Evolutionary conservation across 2,797 vertebrate species (phyloP), one percentile per base, ranked within the genome.

Genomic region (Limosa lapponica): DNA sequence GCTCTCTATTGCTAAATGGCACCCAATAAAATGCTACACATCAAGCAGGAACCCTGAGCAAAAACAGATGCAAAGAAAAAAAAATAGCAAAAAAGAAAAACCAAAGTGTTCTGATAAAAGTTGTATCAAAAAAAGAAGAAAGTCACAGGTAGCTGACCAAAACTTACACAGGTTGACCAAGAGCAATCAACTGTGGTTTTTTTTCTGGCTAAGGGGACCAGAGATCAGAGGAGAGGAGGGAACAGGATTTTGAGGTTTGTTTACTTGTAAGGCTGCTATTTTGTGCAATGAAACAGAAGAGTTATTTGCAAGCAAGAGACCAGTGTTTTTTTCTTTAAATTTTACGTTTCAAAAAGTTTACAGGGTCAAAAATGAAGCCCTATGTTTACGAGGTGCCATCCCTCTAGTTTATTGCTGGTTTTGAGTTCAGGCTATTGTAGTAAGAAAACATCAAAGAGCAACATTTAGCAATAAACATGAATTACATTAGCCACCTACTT

Each of bases 381-480:
- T 79, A 0, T 48, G 44, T 91, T 93, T 91, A 94, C 34, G 69
- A 96, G 49, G 65, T 96, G 52, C 44, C 69, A 90, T 51, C 55
- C 64, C 43, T 93, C 62, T 51, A 67, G 66, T 84, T 96, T 93
- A 95, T 80, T 89, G 83, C 65, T 90, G 70, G 24, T 78, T 94
- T 93, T 69, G 49, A 89, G 32, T 92, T 82, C 70, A 85, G 65
- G 36, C 83, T 85, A 90, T 89, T 93, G 78, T 85, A 94, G 59
- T 89, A 82, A 82, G 74, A 90, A 52, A 79, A 90, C 82, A 94
- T 92, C 91, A 95, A 95, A 96, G 93, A 74, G 30, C 20, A 87
- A 78, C 43, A 89, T 87, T 85, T 78, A 87, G 88, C 86, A 96
- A 94, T 85, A 95, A 96, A 91, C 59, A 85, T 58, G 37, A 96